These are phyloP conservation scores for Pelodytes ibericus DNA, from an alignment of 2,797 vertebrate genomes.

Conservation along the genomic window DNA sequence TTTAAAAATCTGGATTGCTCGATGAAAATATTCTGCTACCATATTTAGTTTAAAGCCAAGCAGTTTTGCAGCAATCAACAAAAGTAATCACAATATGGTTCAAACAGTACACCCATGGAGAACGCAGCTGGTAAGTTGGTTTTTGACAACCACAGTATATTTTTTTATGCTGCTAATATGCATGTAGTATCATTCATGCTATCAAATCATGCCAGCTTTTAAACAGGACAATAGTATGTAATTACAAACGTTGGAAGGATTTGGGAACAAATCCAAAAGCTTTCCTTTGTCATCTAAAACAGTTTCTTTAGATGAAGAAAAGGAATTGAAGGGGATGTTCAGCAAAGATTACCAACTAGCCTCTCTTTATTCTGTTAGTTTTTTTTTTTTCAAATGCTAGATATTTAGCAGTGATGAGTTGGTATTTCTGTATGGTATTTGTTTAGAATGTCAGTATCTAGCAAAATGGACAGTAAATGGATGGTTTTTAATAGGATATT, in stretches of 20 bases:
- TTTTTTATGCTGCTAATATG: constrained; percentile 24
- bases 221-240: constrained; percentile 46
- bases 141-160: constrained; percentile 12
- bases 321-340: constrained; percentile 18
- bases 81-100: constrained; percentile 41
- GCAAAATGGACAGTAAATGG: too few species aligned
- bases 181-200: constrained; percentile 20
- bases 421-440: constrained; percentile 25
- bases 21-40: background rate
- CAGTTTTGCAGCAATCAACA: constrained; percentile 32
- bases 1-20: constrained; percentile 20
- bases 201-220: constrained; percentile 32
- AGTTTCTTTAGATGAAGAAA: constrained; percentile 25
- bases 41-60: constrained; percentile 19
- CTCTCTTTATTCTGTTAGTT: constrained; percentile 9
- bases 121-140: constrained; percentile 48
- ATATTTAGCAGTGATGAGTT: constrained; percentile 27
- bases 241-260: constrained; percentile 38
- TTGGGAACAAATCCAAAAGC: constrained; percentile 41
- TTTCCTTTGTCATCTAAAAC: constrained; percentile 43
- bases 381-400: background rate
- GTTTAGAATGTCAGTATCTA: constrained; percentile 20
- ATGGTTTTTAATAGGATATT: too few species aligned
- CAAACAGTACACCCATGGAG: constrained; percentile 32
- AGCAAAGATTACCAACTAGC: constrained; percentile 30